Evolutionary conservation across 2,888 invertebrate genomes (phyloP), one percentile per base, ranked within the genome.

Genomic region (Thymelicus lineola): DNA sequence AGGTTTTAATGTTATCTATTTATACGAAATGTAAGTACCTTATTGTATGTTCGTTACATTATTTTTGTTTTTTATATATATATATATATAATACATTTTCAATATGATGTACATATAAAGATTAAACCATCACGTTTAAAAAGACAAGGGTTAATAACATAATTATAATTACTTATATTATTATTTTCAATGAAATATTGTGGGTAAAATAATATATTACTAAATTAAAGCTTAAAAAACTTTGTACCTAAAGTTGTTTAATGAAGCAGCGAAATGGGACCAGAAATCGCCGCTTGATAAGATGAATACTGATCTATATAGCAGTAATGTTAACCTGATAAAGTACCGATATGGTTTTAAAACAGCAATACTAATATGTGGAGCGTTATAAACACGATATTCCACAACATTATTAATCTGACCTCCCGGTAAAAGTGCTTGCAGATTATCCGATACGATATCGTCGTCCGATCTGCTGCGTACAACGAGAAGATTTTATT

Each of bases 311-410:
- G 53, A 53, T 53, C 20, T 53, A 20, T 20, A 9, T 20, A 53
- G 10, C 17, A 50, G 14, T 53, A 20, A 53, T 20, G 10, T 7
- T 38, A 10, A 53, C 20, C 20, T 10, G 53, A 53, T 53, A 53
- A 53, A 53, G 53, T 53, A 53, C 9, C 53, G 20, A 53, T 20
- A 10, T 20, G 20, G 12, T 20, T 20, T 53, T 53, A 53, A 53
- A 20, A 53, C 53, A 6, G 10, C 53, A 10, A 17, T 53, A 53
- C n/a, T 53, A 20, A 2, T 53, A 53, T 38, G 38, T 38, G 20
- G 53, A 48, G 48, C 48, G 53, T 53, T 20, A 53, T 53, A 53
- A 53, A 53, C 17, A 53, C 53, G 20, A 20, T 53, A 53, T 28
- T 53, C 20, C 53, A 20, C 20, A n/a, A 53, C 12, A 53, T 53